Evolutionary conservation across 2,888 invertebrate genomes (phyloP).

Genomic region (Smittia aterrima): DNA sequence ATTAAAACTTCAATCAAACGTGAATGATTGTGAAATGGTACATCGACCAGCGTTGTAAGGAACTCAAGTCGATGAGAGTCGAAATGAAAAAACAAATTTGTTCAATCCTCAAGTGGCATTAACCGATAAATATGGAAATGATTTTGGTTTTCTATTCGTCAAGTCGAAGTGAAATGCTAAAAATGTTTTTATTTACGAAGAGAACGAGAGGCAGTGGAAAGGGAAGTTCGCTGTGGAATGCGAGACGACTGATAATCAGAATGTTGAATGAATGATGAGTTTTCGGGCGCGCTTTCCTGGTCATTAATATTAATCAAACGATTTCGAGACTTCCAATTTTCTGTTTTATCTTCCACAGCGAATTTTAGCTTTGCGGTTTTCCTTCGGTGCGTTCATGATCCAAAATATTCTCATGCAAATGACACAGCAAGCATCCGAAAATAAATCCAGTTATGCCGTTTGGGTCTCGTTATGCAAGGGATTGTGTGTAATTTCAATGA

Average conservation of each 20-base stretch:
- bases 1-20: constrained; percentile 25
- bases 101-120: not conserved
- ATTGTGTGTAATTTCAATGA: constrained; percentile 3
- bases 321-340: not conserved
- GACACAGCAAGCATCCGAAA: not conserved
- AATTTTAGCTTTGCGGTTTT: too few relatives aligned
- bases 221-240: not conserved
- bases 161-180: not conserved
- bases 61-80: not conserved
- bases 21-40: not conserved
- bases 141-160: not conserved
- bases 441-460: not conserved
- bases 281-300: not conserved
- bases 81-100: not conserved
- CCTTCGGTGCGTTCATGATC: too few relatives aligned
- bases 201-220: not conserved
- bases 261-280: constrained; percentile 23
- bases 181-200: not conserved
- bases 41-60: not conserved
- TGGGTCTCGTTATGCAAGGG: not conserved
- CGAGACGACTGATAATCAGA: constrained; percentile 19
- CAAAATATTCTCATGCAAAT: not conserved
- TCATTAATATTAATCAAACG: constrained; percentile 29
- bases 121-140: constrained; percentile 8
- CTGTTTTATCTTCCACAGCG: not conserved